A percentile compares a stretch with the other conserved stretches of the same genome.
phyloP scores from a whole-genome alignment of 2,113 vertebrate species.

The Ciconia boyciana region DNA sequence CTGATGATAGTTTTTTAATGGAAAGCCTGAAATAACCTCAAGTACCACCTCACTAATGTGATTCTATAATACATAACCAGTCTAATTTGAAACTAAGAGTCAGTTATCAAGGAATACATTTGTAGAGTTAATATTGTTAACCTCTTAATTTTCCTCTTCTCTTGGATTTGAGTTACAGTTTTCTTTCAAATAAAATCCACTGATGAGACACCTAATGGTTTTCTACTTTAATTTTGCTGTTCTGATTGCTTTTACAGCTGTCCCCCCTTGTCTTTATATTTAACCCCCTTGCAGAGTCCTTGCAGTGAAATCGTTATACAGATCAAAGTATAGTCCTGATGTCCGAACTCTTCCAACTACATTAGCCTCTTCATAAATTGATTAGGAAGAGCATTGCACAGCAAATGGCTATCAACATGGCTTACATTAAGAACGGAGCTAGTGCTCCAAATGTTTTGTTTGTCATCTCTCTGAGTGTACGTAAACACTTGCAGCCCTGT shows the following conservation, averaged over 20 bases:
- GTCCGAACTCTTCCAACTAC: not conserved
- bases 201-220: conserved; percentile 15
- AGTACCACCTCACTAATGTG: not conserved
- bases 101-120: conserved; percentile 29
- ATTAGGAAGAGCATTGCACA: not conserved
- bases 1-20: not conserved
- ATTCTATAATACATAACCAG: conserved; percentile 2
- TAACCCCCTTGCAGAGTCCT: not conserved
- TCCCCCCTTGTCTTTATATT: not conserved
- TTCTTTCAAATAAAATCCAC: conserved; percentile 44
- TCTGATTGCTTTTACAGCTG: conserved; percentile 25
- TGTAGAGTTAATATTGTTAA: conserved; percentile 46
- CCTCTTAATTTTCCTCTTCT: conserved; percentile 52
- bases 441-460: not conserved
- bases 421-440: not conserved
- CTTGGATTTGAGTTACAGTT: conserved; percentile 47
- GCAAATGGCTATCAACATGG: not conserved
- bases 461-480: not conserved
- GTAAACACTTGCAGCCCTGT: not conserved
- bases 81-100: conserved; percentile 47
- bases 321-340: not conserved
- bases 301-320: not conserved
- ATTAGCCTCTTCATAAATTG: not conserved
- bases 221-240: conserved; percentile 32
- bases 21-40: conserved; percentile 36